Evolutionary conservation across 2,888 invertebrate genomes (phyloP).

Genomic region (Vannuccia rotundouncinata): DNA sequence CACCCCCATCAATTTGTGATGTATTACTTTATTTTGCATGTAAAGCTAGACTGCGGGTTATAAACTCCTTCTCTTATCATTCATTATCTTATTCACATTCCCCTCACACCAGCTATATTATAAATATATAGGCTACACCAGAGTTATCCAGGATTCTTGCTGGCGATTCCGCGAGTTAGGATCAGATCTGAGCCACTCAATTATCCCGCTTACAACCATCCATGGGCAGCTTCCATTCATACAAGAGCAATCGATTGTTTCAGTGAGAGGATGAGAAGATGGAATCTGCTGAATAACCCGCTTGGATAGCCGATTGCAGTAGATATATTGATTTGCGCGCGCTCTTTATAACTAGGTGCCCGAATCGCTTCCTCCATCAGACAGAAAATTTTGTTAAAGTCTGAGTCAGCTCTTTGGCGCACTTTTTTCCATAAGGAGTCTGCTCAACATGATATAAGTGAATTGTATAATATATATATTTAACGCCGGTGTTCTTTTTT

Average conservation of each 20-base stretch:
- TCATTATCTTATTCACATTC: too few relatives aligned
- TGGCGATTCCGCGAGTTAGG: neutral
- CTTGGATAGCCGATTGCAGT: neutral
- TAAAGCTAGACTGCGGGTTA: too few relatives aligned
- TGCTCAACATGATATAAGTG: neutral
- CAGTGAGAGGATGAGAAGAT: neutral
- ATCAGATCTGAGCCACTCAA: neutral
- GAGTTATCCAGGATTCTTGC: too few relatives aligned
- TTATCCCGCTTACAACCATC: neutral
- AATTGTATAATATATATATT: neutral
- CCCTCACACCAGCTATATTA: too few relatives aligned
- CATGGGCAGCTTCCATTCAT: neutral
- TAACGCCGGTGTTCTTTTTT: neutral
- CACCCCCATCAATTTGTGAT: too few relatives aligned
- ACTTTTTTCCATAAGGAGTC: neutral
- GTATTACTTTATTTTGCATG: too few relatives aligned
- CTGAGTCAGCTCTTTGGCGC: too few relatives aligned
- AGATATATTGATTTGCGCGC: neutral
- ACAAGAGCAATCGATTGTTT: neutral
- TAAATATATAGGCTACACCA: too few relatives aligned
- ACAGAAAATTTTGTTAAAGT: neutral
- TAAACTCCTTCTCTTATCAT: too few relatives aligned
- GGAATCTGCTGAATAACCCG: neutral
- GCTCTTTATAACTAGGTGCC: neutral
- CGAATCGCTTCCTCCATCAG: neutral